Evolutionary conservation across 2,113 vertebrate species (phyloP).

Genomic region (Sus scrofa): DNA sequence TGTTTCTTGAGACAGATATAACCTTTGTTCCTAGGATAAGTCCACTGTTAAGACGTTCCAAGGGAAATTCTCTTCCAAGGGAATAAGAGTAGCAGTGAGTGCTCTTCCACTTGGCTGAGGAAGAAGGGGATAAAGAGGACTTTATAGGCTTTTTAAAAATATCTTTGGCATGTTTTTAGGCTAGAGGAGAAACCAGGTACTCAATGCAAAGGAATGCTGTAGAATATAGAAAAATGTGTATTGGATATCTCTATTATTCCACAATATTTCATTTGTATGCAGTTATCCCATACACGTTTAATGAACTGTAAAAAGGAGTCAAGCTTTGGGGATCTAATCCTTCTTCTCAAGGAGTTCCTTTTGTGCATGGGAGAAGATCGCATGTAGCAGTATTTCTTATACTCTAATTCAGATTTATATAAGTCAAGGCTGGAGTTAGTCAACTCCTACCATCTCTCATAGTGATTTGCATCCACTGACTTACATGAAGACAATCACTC

Average conservation of each 20-base stretch:
- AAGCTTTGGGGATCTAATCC: neutral
- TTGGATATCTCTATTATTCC: neutral
- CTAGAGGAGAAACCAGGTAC: neutral
- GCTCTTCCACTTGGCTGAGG: neutral
- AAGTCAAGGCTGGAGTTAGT: neutral
- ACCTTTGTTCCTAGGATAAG: neutral
- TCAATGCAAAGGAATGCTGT: neutral
- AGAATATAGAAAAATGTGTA: neutral
- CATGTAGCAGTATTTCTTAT: neutral
- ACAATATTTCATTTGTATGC: neutral
- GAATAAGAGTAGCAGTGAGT: neutral
- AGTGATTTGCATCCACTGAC: neutral
- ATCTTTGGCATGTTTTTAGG: neutral
- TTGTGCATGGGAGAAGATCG: neutral
- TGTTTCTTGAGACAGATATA: neutral
- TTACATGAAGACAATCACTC: neutral
- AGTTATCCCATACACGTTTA: neutral
- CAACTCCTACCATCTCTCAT: neutral
- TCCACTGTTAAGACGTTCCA: neutral
- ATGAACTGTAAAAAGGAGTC: neutral
- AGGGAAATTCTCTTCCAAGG: neutral
- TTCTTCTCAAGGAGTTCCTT: neutral
- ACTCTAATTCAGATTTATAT: neutral
- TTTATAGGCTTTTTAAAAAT: neutral
- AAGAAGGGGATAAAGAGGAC: neutral